These are phyloP conservation scores for Eucera pruinosa DNA, from an alignment of 2,888 invertebrate species.

Conservation along the genomic window DNA sequence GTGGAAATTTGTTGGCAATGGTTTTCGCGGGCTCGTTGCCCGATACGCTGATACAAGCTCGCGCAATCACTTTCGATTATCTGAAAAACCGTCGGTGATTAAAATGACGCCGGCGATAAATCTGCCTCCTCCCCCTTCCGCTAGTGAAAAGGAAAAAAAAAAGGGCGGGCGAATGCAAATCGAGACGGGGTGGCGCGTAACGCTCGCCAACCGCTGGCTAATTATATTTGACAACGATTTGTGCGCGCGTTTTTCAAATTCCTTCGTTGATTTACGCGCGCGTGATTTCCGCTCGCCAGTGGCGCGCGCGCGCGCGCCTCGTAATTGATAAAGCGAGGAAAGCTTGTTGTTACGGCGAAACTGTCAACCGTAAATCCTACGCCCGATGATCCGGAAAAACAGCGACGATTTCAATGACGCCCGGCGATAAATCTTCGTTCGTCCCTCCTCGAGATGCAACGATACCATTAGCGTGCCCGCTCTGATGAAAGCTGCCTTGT, in stretches of 20 bases:
- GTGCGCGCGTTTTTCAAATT: slow-evolving; percentile 57
- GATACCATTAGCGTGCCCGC: slow-evolving; percentile 26
- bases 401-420: slow-evolving; percentile 47
- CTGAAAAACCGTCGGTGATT: slow-evolving; percentile 60
- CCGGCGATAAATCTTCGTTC: slow-evolving; percentile 32
- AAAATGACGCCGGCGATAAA: slow-evolving; percentile 60
- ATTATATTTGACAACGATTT: slow-evolving; percentile 62
- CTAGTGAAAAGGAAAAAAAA: neutral
- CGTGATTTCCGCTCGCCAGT: slow-evolving; percentile 8
- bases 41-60: slow-evolving; percentile 48
- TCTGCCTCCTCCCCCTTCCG: no score
- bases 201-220: slow-evolving; percentile 27
- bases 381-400: slow-evolving; percentile 60
- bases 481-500: neutral
- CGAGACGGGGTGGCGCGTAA: neutral
- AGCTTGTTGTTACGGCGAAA: slow-evolving; percentile 45
- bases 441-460: slow-evolving; percentile 11
- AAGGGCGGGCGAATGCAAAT: slow-evolving; percentile 19
- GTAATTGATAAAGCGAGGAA: slow-evolving; percentile 62
- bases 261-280: slow-evolving; percentile 51
- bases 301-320: slow-evolving; percentile 10
- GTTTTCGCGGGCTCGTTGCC: slow-evolving; percentile 23
- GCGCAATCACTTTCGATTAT: slow-evolving; percentile 61
- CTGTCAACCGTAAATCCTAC: slow-evolving; percentile 40
- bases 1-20: slow-evolving; percentile 48